Percentiles rank a stretch among this genome's conserved stretches.
These are phyloP conservation scores for Sebastes minor DNA, from an alignment of 2,797 vertebrate genomes.

Conservation along the genomic window DNA sequence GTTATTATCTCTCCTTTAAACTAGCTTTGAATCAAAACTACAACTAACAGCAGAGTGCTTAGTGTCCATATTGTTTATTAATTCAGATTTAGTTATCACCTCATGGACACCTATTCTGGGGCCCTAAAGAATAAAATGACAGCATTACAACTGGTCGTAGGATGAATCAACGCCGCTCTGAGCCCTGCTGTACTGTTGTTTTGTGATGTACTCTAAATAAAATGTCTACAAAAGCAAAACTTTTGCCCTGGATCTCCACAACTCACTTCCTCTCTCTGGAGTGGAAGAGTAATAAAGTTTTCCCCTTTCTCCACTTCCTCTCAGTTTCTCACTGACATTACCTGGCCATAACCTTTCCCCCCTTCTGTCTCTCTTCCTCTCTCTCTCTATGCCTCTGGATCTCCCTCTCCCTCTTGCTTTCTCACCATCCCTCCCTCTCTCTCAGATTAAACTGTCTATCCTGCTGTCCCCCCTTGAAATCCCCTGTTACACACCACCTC, in stretches of 20 bases:
- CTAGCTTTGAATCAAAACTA: neutral
- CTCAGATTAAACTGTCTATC: slow-evolving; percentile 78
- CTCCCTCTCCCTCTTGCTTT: slow-evolving; percentile 37
- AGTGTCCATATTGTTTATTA: neutral
- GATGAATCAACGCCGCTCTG: neutral
- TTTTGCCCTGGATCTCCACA: neutral
- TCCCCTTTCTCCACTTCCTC: slow-evolving; percentile 14
- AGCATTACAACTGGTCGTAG: neutral
- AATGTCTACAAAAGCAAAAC: slow-evolving; percentile 23
- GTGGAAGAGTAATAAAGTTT: slow-evolving; percentile 48
- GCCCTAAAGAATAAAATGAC: neutral
- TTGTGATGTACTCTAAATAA: slow-evolving; percentile 17
- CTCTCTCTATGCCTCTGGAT: slow-evolving; percentile 38
- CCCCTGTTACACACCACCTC: slow-evolving; percentile 68
- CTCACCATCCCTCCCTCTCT: slow-evolving; percentile 38
- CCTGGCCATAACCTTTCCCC: slow-evolving; percentile 58
- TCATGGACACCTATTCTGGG: neutral
- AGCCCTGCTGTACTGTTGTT: neutral
- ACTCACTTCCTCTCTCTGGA: slow-evolving; percentile 15
- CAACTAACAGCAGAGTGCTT: neutral
- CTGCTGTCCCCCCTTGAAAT: slow-evolving; percentile 71
- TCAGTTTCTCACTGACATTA: slow-evolving; percentile 47
- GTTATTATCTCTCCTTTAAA: neutral
- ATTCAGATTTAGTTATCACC: slow-evolving; percentile 1
- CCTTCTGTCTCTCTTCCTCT: slow-evolving; percentile 23